phyloP scores from a whole-genome alignment of 2,888 invertebrate species.

The Cotesia congregata region DNA sequence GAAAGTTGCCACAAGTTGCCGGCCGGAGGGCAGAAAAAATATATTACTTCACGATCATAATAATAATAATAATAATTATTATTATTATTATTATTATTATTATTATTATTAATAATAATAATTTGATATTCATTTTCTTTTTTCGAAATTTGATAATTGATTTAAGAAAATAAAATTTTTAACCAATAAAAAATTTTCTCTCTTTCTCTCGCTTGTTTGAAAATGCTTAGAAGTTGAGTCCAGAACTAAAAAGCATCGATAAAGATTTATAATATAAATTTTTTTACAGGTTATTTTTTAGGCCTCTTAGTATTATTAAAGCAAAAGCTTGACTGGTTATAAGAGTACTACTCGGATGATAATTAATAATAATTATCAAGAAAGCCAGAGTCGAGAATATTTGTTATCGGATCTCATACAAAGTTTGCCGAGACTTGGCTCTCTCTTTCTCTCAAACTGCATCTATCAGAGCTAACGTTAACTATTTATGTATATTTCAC shows the following conservation, averaged over 20 bases:
- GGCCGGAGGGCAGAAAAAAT: no score
- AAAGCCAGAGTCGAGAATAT: background rate
- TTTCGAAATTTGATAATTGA: no score
- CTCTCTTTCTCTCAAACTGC: background rate
- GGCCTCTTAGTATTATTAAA: background rate
- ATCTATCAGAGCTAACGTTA: background rate
- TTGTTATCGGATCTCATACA: background rate
- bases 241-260: slow-evolving; percentile 19
- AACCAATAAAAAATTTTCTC: no score
- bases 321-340: background rate
- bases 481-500: slow-evolving; percentile 23
- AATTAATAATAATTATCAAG: slow-evolving; percentile 13
- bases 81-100: no score
- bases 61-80: no score
- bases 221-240: background rate
- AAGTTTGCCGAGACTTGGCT: background rate
- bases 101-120: no score
- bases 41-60: no score
- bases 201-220: no score
- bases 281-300: background rate
- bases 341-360: background rate
- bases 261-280: background rate
- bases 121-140: no score
- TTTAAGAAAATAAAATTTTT: no score
- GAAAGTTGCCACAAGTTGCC: no score